Percentiles rank a stretch among this genome's conserved stretches.
phyloP scores from a whole-genome alignment of 2,113 vertebrate genomes.

The Macaca nemestrina region DNA sequence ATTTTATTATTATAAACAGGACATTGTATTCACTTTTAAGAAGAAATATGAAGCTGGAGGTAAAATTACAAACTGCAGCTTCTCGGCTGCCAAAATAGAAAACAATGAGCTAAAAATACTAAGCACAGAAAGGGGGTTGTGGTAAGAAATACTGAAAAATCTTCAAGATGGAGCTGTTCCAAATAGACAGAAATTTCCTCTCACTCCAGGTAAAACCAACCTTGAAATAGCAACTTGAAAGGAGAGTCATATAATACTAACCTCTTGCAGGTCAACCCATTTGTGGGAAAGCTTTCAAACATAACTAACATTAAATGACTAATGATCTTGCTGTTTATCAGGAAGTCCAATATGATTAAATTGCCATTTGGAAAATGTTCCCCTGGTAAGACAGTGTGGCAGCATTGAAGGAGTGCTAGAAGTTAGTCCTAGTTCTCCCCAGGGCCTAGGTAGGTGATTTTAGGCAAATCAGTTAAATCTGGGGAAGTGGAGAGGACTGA shows the following conservation, averaged over 20 bases:
- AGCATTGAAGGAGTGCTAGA: background rate
- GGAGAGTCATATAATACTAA: constrained; percentile 51
- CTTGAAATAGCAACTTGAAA: constrained; percentile 69
- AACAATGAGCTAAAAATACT: constrained; percentile 91
- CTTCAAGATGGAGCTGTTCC: constrained; percentile 75
- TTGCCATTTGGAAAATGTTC: constrained; percentile 40
- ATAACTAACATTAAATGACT: constrained; percentile 58
- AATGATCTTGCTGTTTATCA: constrained; percentile 62
- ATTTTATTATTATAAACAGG: constrained; percentile 92
- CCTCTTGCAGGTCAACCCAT: constrained; percentile 59
- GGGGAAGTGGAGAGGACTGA: background rate
- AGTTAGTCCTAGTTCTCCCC: background rate
- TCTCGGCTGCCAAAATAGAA: constrained; percentile 88
- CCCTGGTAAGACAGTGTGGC: constrained; percentile 1
- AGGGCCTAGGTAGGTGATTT: background rate
- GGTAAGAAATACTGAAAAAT: constrained; percentile 78
- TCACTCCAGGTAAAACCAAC: constrained; percentile 75
- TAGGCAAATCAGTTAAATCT: background rate
- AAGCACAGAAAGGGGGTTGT: constrained; percentile 82
- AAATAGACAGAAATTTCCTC: constrained; percentile 68
- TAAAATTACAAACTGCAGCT: constrained; percentile 88
- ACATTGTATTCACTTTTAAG: constrained; percentile 91
- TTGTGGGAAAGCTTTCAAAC: constrained; percentile 68
- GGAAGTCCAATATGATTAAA: constrained; percentile 69
- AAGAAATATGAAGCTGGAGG: constrained; percentile 89